phyloP scores from a whole-genome alignment of 2,888 invertebrate genomes.

The Drosophila mimica region DNA sequence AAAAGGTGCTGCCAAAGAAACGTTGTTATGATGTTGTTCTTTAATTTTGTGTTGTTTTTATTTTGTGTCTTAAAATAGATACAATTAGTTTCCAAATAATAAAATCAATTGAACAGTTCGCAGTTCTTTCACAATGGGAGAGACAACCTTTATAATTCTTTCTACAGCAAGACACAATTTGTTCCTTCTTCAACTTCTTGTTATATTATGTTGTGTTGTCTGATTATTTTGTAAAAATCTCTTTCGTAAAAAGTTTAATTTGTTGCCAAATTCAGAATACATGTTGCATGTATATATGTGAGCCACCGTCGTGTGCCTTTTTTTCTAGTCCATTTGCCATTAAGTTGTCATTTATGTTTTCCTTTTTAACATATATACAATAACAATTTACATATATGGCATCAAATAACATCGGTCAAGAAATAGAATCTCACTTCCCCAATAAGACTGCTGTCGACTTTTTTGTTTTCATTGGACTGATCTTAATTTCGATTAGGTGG shows the following conservation, averaged over 20 bases:
- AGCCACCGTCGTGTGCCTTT: conserved; percentile 6
- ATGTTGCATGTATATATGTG: conserved; percentile 41
- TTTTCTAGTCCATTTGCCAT: neutral
- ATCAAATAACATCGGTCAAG: neutral
- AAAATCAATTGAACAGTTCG: conserved; percentile 2
- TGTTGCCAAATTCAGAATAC: conserved; percentile 1
- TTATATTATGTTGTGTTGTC: conserved; percentile 8
- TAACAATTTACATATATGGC: conserved; percentile 8
- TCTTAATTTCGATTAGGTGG: neutral
- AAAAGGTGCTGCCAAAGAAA: neutral
- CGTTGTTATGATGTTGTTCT: neutral
- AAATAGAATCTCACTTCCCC: neutral
- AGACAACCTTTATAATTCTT: conserved; percentile 4
- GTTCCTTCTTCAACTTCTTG: conserved; percentile 4
- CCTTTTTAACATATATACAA: neutral
- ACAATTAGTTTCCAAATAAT: conserved; percentile 1
- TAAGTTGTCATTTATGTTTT: conserved; percentile 4
- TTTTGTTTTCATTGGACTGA: neutral
- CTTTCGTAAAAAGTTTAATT: conserved; percentile 22
- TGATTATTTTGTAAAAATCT: conserved; percentile 18
- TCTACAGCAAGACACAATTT: conserved; percentile 2
- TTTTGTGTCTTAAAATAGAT: neutral
- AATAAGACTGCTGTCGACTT: neutral
- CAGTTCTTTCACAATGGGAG: neutral
- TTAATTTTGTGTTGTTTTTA: neutral